Percentiles rank a stretch among this genome's conserved stretches.
Conservation (phyloP, 2,113 vertebrate species). For the Odontophorus gujanensis region DNA sequence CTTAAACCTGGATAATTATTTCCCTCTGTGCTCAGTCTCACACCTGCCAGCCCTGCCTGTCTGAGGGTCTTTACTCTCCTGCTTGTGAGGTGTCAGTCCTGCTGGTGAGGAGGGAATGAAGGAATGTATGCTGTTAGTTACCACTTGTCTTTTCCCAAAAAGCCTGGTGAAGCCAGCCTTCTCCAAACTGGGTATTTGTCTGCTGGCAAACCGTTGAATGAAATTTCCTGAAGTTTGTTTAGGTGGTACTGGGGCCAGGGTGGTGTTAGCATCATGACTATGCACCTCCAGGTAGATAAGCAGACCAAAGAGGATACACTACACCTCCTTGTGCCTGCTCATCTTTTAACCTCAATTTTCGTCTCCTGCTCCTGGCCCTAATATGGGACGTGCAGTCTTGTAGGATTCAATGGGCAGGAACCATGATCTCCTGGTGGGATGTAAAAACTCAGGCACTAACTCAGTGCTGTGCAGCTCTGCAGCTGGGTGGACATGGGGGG, state of each 20-base stretch:
- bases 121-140: neutral
- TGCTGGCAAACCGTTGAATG: neutral
- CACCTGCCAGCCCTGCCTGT: neutral
- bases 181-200: neutral
- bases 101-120: neutral
- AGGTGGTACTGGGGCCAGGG: neutral
- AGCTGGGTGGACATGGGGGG: neutral
- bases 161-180: neutral
- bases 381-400: neutral
- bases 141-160: neutral
- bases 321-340: neutral
- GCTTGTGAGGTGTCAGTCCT: neutral
- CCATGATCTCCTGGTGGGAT: rapidly evolving
- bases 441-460: neutral
- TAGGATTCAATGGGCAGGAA: conserved; percentile 1
- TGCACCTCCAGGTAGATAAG: neutral
- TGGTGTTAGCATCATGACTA: neutral
- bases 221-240: neutral
- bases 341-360: neutral
- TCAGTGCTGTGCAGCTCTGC: neutral
- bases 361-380: neutral
- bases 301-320: neutral
- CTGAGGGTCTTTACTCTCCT: neutral
- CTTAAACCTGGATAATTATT: neutral
- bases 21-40: rapidly evolving